Percentiles rank a stretch among this genome's conserved stretches.
phyloP scores from a whole-genome alignment of 2,113 vertebrate species.

The Periophthalmus modestus region DNA sequence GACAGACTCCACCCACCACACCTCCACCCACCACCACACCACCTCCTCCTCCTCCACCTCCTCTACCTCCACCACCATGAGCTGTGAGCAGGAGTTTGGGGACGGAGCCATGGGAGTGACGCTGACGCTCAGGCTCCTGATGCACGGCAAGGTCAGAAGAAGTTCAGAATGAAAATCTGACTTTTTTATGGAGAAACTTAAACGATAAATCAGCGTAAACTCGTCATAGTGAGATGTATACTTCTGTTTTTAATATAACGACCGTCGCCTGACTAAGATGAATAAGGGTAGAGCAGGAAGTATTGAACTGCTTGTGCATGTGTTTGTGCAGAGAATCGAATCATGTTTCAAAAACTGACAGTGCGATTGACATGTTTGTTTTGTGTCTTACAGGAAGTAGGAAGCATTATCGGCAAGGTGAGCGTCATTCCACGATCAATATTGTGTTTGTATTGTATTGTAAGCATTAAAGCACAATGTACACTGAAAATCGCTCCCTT shows the following conservation, averaged over 20 bases:
- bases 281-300: not conserved
- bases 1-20: constrained; percentile 61
- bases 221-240: too few species aligned
- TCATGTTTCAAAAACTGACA: not conserved
- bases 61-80: constrained; percentile 68
- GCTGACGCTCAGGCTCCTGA: constrained; percentile 91
- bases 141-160: constrained; percentile 89
- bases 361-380: constrained; percentile 3
- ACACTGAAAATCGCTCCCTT: not conserved
- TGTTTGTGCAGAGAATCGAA: not conserved
- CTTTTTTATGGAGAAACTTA: too few species aligned
- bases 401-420: constrained; percentile 82
- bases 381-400: constrained; percentile 74
- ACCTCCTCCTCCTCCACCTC: constrained; percentile 36
- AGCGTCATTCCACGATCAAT: constrained; percentile 15
- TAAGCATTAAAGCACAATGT: not conserved
- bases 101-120: constrained; percentile 89
- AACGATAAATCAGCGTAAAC: too few species aligned
- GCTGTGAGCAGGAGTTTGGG: constrained; percentile 81
- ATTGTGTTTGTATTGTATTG: not conserved
- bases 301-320: too few species aligned
- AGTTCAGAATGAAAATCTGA: too few species aligned
- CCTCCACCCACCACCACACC: constrained; percentile 52
- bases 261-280: not conserved
- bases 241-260: not conserved